Percentiles rank a stretch among this genome's conserved stretches.
phyloP scores from a whole-genome alignment of 2,888 invertebrate species.

The Rhingia rostrata region DNA sequence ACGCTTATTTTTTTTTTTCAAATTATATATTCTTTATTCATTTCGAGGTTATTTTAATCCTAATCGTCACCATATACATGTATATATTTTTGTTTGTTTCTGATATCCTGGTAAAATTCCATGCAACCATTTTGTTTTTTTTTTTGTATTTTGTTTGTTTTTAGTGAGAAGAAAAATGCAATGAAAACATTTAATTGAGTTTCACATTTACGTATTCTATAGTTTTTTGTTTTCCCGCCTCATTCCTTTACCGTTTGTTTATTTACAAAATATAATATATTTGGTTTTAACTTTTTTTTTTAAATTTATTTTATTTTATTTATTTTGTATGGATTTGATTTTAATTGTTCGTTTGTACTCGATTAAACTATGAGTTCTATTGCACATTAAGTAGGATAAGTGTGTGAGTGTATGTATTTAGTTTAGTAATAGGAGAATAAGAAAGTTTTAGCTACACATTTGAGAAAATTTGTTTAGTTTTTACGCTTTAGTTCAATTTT shows the following conservation, averaged over 20 bases:
- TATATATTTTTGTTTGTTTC: conserved; percentile 32
- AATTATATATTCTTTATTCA: conserved; percentile 72
- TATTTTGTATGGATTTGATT: conserved; percentile 45
- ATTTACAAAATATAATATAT: conserved; percentile 67
- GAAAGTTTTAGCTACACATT: conserved; percentile 71
- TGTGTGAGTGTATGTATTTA: conserved; percentile 48
- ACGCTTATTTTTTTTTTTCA: conserved; percentile 44
- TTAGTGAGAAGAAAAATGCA: conserved; percentile 67
- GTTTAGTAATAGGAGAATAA: conserved; percentile 67
- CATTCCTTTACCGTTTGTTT: conserved; percentile 26
- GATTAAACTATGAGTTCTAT: conserved; percentile 73
- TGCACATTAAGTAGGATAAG: conserved; percentile 74
- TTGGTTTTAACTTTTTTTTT: background rate
- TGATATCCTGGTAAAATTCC: conserved; percentile 66
- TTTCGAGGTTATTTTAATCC: conserved; percentile 61
- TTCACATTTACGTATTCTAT: conserved; percentile 73
- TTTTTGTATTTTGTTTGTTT: conserved; percentile 29
- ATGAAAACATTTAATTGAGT: conserved; percentile 71
- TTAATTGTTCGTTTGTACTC: conserved; percentile 66
- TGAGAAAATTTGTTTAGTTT: conserved; percentile 31
- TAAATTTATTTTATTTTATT: background rate
- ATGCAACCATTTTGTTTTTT: conserved; percentile 66
- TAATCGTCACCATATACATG: conserved; percentile 69
- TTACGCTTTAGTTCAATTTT: background rate
- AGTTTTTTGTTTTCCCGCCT: conserved; percentile 43